These are phyloP conservation scores for Callopanchax toddi DNA, from an alignment of 2,113 vertebrate genomes.

Conservation along the genomic window DNA sequence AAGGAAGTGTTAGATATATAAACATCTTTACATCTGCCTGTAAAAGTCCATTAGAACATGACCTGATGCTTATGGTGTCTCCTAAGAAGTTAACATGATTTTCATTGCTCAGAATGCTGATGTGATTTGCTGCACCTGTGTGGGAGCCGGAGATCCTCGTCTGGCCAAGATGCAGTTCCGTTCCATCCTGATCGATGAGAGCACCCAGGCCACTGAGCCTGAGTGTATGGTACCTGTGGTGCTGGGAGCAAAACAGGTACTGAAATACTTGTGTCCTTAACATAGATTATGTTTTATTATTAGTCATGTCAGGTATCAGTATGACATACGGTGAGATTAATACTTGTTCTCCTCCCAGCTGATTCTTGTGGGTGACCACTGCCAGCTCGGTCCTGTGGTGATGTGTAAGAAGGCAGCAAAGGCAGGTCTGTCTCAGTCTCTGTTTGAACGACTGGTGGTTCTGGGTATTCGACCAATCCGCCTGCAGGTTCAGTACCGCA, in stretches of 20 bases:
- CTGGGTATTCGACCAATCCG: conserved; percentile 98
- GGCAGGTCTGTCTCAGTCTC: conserved; percentile 93
- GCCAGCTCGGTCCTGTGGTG: conserved; percentile 96
- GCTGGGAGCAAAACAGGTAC: conserved; percentile 95
- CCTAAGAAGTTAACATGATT: not conserved
- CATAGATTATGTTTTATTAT: no score
- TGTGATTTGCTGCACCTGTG: conserved; percentile 97
- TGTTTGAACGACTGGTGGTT: conserved; percentile 95
- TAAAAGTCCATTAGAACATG: not conserved
- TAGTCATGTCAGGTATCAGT: no score
- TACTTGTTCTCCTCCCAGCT: conserved; percentile 76
- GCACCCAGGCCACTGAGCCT: conserved; percentile 96
- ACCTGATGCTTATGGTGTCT: not conserved
- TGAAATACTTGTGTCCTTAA: not conserved
- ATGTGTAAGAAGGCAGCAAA: conserved; percentile 99
- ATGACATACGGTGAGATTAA: not conserved
- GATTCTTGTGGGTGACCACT: conserved; percentile 98
- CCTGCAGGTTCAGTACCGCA: conserved; percentile 97
- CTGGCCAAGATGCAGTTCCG: conserved; percentile 99
- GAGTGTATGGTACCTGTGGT: conserved; percentile 99
- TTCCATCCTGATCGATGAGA: conserved; percentile 97
- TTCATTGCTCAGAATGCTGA: conserved; percentile 87
- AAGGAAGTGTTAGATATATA: not conserved
- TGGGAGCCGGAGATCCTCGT: conserved; percentile 93
- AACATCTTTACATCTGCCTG: not conserved